A percentile compares a stretch with the other conserved stretches of the same genome.
phyloP scores from a whole-genome alignment of 2,113 vertebrate species.

The Speoplatyrhinus poulsoni region DNA sequence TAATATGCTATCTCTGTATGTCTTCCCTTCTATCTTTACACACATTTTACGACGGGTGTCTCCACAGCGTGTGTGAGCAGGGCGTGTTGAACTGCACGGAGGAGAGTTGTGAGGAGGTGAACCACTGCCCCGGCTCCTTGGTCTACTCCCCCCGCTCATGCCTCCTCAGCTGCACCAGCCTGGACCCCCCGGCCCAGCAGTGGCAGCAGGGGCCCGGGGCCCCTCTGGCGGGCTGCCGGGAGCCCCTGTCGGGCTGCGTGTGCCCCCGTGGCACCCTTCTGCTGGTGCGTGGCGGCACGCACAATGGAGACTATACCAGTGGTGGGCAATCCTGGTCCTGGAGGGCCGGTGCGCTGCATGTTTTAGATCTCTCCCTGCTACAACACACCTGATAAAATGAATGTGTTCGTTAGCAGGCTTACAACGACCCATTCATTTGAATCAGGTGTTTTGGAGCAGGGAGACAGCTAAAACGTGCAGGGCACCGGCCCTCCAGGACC shows the following conservation, averaged over 20 bases:
- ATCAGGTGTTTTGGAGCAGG: no score
- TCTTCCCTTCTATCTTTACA: not conserved
- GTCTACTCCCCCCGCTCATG: conserved; percentile 80
- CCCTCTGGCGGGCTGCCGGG: conserved; percentile 63
- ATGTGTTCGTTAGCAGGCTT: no score
- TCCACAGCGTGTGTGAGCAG: conserved; percentile 72
- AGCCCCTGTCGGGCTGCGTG: conserved; percentile 79
- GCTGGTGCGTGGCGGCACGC: conserved; percentile 72
- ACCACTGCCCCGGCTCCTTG: conserved; percentile 78
- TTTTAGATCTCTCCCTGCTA: no score
- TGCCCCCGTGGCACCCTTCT: conserved; percentile 83
- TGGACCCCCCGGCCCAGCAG: conserved; percentile 54
- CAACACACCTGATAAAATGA: no score
- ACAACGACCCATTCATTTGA: no score
- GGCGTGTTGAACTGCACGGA: conserved; percentile 82
- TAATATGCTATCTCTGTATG: not conserved
- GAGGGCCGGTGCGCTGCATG: no score
- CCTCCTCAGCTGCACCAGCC: conserved; percentile 82
- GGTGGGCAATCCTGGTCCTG: no score
- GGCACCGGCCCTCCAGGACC: no score
- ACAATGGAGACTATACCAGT: no score
- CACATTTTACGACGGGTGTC: not conserved
- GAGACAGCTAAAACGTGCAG: no score
- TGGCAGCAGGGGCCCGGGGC: conserved; percentile 10
- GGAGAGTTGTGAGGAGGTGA: conserved; percentile 64